Evolutionary conservation across 2,113 vertebrate genomes (phyloP).

Genomic region (Corynorhinus townsendii): DNA sequence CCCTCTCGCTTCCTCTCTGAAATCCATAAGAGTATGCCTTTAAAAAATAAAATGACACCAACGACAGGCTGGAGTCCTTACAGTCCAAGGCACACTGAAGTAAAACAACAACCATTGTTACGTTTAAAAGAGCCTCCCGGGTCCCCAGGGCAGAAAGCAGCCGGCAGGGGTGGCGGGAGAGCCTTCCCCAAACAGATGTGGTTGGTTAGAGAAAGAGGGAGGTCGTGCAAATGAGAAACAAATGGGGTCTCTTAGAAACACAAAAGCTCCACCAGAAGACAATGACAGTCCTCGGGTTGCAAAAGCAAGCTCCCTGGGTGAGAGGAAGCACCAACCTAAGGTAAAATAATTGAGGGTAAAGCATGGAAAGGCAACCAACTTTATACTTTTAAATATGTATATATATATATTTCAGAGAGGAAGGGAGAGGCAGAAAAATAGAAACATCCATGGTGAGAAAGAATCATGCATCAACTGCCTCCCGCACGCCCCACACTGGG

Average conservation of each 20-base stretch:
- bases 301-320: not conserved
- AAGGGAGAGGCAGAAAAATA: no score
- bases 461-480: no score
- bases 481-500: no score
- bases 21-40: no score
- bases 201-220: not conserved
- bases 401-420: no score
- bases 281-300: not conserved
- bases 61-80: not conserved
- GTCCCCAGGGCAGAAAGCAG: not conserved
- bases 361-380: not conserved
- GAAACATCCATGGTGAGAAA: no score
- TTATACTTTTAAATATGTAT: no score
- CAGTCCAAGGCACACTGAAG: not conserved
- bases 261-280: not conserved
- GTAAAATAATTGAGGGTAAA: not conserved
- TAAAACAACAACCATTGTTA: not conserved
- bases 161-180: not conserved
- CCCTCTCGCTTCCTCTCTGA: no score
- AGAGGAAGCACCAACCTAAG: not conserved
- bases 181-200: not conserved
- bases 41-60: no score
- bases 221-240: slow-evolving; percentile 17
- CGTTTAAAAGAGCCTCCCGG: not conserved
- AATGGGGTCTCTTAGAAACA: not conserved